Evolutionary conservation across 1,140 invertebrate species (phyloP), one percentile per base, ranked within the genome.

Genomic region (Asbolus verrucosus): DNA sequence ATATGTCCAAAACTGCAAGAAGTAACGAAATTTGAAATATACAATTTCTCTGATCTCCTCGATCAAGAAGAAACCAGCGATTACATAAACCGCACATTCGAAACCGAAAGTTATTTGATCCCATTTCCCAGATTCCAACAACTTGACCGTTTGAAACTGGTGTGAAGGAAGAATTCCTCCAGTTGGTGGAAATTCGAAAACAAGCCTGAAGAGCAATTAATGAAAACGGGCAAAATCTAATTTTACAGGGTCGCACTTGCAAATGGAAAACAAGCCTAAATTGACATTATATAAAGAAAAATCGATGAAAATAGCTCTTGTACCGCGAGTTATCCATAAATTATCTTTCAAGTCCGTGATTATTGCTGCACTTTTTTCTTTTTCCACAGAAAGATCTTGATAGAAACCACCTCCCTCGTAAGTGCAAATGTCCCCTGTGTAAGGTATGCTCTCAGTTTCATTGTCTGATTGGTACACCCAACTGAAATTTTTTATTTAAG

Each of bases 221-320:
- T n/a, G n/a, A n/a, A n/a, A n/a, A n/a, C n/a, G n/a, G n/a, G n/a
- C n/a, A n/a, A n/a, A n/a, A n/a, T n/a, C n/a, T n/a, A n/a, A n/a
- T n/a, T n/a, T n/a, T n/a, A n/a, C n/a, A n/a, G n/a, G n/a, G 9
- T n/a, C 72, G 43, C 73, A 76, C 73, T 76, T 75, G 41, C 69
- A 68, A 9, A 90, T 82, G 78, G 87, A 89, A 82, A 93, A 91
- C 16, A 91, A 80, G 78, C 93, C 92, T 38, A 91, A 83, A 80
- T 93, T 93, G 4, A 87, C 87, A 80, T 93, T 93, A 81, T 92
- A 93, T 14, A 91, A 83, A 0, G 88, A 88, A 72, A 93, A 92
- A 80, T 93, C 91, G 1, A 92, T 76, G 76, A 93, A 90, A 14
- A 93, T 79, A 1, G 83, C 89, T 76, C 91, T 78, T 0, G 91